Base-by-base conservation (phyloP, 2,113 vertebrate species). In the Prionailurus bengalensis region DNA sequence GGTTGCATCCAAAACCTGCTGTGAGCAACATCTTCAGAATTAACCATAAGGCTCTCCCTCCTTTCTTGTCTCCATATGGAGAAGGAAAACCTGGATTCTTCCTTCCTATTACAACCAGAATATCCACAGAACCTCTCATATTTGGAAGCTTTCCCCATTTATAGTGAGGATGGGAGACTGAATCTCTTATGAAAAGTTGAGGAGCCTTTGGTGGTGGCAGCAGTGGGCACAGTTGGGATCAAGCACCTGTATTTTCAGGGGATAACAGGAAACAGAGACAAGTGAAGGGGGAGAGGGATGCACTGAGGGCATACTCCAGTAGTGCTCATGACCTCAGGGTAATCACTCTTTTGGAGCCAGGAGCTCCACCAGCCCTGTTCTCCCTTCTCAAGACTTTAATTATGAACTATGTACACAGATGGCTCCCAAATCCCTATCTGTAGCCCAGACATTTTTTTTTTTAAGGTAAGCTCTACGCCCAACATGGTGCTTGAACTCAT, bases 21-120 rank as follows among this genome's bases (percentile, higher is more conserved):
- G 11, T 45, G 48, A 91, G 79, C 10, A 70, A 39, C n/a, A 7
- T 91, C 42, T 96, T 95, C 76, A 87, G 93, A 91, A 91, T 71
- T 73, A 94, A 81, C 65, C 65, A 3, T 31, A 51, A 71, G 16
- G 19, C 53, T 90, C 65, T 87, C 36, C 39, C 29, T 93, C 76
- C 94, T 93, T 58, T 88, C 81, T 53, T 78, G n/a, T 73, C 68
- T 94, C n/a, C 74, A 63, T 27, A 65, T 33, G 71, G 68, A 23
- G 13, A 82, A 96, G 39, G 33, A 95, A 42, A 93, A 81, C 33
- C 31, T 71, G 45, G 36, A 97, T 90, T 97, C 58, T 92, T 91
- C 71, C 51, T 96, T 66, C 42, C 27, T 68, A 25, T 89, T 97
- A 82, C 19, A 88, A 66, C 58, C 65, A 89, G 79, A 71, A 65